phyloP scores from a whole-genome alignment of 2,888 invertebrate genomes.

The Allolobophora icterica region DNA sequence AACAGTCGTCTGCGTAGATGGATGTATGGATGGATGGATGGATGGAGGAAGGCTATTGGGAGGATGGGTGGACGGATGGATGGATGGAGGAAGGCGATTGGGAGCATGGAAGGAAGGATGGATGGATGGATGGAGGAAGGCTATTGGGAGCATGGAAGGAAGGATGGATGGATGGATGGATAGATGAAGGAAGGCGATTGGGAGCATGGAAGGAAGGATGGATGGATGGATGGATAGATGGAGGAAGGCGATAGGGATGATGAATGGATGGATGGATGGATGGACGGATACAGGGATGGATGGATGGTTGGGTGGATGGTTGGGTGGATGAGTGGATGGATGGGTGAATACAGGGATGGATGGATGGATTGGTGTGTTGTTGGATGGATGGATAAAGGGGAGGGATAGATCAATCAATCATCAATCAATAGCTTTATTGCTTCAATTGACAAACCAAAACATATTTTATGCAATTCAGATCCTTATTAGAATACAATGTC shows the following conservation, averaged over 20 bases:
- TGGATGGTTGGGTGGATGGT: background rate
- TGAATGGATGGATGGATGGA: background rate
- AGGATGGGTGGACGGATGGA: background rate
- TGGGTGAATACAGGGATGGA: too few species aligned
- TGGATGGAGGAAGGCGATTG: background rate
- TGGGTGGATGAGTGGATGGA: too few species aligned
- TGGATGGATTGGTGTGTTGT: too few species aligned
- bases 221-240: background rate
- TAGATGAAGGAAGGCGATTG: background rate
- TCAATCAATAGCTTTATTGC: too few species aligned
- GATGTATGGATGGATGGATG: background rate
- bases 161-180: too few species aligned
- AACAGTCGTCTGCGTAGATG: background rate
- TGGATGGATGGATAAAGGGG: too few species aligned
- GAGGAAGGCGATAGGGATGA: background rate
- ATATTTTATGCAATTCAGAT: too few species aligned
- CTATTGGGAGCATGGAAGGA: too few species aligned
- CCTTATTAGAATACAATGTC: too few species aligned
- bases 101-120: background rate
- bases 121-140: background rate
- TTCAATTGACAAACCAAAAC: too few species aligned
- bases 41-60: background rate
- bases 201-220: background rate
- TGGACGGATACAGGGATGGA: background rate
- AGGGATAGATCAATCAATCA: too few species aligned